These are phyloP conservation scores for Danio rerio DNA, from an alignment of 2,113 vertebrate species.

Conservation along the genomic window DNA sequence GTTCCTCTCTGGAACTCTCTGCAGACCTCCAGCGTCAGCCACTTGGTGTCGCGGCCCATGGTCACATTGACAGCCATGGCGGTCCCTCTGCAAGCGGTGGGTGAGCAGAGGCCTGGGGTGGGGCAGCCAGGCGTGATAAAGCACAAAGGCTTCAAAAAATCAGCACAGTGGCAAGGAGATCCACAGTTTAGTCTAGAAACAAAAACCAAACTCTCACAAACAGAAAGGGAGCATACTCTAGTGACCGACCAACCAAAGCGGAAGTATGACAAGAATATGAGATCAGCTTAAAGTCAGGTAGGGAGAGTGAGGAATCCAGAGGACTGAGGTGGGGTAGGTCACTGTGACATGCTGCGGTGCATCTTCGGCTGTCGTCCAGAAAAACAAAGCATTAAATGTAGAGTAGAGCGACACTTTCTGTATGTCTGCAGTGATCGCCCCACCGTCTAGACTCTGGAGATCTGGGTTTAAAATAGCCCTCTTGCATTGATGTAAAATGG, in stretches of 20 bases:
- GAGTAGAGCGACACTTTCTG: constrained; percentile 18
- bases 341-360: constrained; percentile 53
- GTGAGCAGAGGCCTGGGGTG: constrained; percentile 43
- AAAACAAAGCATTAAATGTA: constrained; percentile 41
- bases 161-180: background rate
- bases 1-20: constrained; percentile 98
- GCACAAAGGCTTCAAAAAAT: constrained; percentile 30
- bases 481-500: background rate
- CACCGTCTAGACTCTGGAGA: constrained; percentile 24
- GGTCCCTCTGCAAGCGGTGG: background rate
- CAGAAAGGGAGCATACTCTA: constrained; percentile 43
- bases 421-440: constrained; percentile 39
- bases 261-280: background rate
- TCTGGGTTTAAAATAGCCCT: constrained; percentile 14
- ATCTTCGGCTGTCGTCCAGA: constrained; percentile 39
- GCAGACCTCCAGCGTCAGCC: constrained; percentile 99
- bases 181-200: constrained; percentile 23
- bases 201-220: constrained; percentile 19
- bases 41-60: constrained; percentile 96
- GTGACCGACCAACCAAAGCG: background rate
- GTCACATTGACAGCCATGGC: constrained; percentile 89
- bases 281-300: constrained; percentile 10
- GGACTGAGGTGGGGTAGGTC: constrained; percentile 59
- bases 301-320: constrained; percentile 59
- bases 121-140: constrained; percentile 39